Base-by-base conservation (phyloP, 2,888 invertebrate species). In the Megastigmus dorsalis region DNA sequence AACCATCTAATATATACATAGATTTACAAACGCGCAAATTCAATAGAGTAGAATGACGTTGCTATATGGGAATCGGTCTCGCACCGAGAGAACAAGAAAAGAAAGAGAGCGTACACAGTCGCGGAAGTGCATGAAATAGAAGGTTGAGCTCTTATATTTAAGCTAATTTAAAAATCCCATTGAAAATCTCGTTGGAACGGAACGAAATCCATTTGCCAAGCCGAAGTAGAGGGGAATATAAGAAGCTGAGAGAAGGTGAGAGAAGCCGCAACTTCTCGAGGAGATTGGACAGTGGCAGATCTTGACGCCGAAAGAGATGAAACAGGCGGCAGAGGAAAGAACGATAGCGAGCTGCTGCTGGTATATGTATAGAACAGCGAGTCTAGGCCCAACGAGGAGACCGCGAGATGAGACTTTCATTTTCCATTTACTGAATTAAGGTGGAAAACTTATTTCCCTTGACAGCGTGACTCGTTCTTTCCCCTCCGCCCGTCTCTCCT, bases 401-500 rank as follows among this genome's bases (percentile, higher is more conserved):
- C 33, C 50, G 26, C 18, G 33, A 50, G 41, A 41, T 41, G 48
- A 33, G 30, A 69, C 41, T 69, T 20, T 54, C 59, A 28, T 66
- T 74, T 74, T 65, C 69, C 74, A 66, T 67, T 59, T 67, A 67
- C 23, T n/a, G 62, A 74, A 68, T 74, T 62, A n/a, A 68, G 26
- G 57, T 26, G 33, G 20, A 48, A 45, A 48, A 28, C 20, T 67
- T 73, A 62, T 62, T 67, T 67, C 62, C 62, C 67, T 18, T 1
- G 41, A 10, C n/a, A n/a, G n/a, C n/a, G n/a, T n/a, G n/a, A n/a
- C n/a, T n/a, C n/a, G n/a, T n/a, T n/a, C n/a, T n/a, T n/a, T n/a
- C n/a, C n/a, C n/a, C n/a, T n/a, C n/a, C 54, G 65, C 28, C 10
- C 15, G n/a, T n/a, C n/a, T n/a, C n/a, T n/a, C n/a, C n/a, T 52